phyloP scores from a whole-genome alignment of 2,888 invertebrate species.

The Monochamus alternatus region DNA sequence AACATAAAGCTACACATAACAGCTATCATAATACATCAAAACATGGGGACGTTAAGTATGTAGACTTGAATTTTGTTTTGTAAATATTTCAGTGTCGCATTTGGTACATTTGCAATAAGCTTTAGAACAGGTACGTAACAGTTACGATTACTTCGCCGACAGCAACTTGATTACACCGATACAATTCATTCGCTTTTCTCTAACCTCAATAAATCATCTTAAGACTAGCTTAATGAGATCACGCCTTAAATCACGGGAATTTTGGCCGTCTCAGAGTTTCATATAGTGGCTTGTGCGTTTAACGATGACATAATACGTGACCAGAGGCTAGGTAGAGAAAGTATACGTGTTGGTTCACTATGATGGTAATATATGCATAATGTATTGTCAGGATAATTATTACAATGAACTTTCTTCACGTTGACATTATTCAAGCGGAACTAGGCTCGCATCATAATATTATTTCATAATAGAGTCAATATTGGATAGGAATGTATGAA shows the following conservation, averaged over 20 bases:
- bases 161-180: background rate
- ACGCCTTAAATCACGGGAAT: background rate
- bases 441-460: background rate
- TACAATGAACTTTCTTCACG: constrained; percentile 10
- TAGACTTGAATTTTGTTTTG: too few species aligned
- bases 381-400: constrained; percentile 12
- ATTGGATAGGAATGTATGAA: background rate
- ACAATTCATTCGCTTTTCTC: background rate
- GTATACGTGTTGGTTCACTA: background rate
- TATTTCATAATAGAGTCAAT: constrained; percentile 8
- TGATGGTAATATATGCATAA: constrained; percentile 12
- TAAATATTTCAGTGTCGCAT: too few species aligned
- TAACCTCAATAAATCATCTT: background rate
- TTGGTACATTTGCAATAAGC: too few species aligned
- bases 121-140: too few species aligned
- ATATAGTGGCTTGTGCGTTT: constrained; percentile 3
- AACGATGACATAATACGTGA: constrained; percentile 2
- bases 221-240: background rate
- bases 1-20: too few species aligned
- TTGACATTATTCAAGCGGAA: constrained; percentile 12
- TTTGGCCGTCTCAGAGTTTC: background rate
- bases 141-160: background rate
- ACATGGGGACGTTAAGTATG: too few species aligned
- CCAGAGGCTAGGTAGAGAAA: constrained; percentile 6
- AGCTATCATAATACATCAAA: too few species aligned